Evolutionary conservation across 2,888 invertebrate genomes (phyloP), one percentile per base, ranked within the genome.

Genomic region (Diplazon laetatorius): DNA sequence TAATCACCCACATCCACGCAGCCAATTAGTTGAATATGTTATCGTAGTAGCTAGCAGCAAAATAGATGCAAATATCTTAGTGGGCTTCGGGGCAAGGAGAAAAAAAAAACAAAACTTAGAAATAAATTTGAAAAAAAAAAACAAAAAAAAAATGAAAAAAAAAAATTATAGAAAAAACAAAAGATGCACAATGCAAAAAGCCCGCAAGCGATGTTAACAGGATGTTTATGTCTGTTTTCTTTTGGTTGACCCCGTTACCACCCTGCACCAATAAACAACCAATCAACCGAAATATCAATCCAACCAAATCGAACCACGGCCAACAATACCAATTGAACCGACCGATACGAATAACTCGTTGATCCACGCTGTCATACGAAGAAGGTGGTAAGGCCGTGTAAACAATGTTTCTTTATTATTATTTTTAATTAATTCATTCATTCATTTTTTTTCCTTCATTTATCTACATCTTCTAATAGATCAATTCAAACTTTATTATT

Each of bases 181-280:
- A 70, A 60, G 78, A 72, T 63, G 78, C 78, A 81, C 78, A 55
- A 55, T 9, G 14, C 6, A 55, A 80, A 69, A 78, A 74, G 80
- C 82, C 80, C 84, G 83, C 82, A 85, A 87, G 83, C 82, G 83
- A 86, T 85, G 83, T 85, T 88, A 87, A 87, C 86, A 84, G 85
- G 84, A 85, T 87, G 82, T 86, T 83, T 86, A 85, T 86, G 83
- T 87, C 85, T 87, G 86, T 80, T 80, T 73, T 76, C 76, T 83
- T 87, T 87, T 86, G 85, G 86, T 88, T 87, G 85, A 87, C 85
- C 86, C 86, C 83, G 85, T 86, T 86, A 85, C 86, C 82, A 85
- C 83, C 84, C 83, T 77, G 72, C 80, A 82, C 73, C 82, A 80
- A 74, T 78, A 78, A 69, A 73, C 65, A 75, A 77, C 82, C 83